These are phyloP conservation scores for Corythaeola cristata DNA, from an alignment of 2,113 vertebrate genomes.

Conservation along the genomic window DNA sequence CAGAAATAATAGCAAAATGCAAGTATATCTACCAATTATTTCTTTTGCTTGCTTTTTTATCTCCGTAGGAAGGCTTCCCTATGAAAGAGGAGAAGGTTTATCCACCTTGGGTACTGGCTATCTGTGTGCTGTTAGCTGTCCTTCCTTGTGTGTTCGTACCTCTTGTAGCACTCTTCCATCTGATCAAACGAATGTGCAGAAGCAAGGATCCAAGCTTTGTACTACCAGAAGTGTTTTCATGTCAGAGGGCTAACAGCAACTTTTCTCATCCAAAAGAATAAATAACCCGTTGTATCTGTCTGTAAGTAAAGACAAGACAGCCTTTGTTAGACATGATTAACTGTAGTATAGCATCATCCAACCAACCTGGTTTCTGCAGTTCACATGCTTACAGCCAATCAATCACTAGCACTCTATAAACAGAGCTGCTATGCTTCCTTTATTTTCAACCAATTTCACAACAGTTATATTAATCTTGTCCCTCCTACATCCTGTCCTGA, in stretches of 20 bases:
- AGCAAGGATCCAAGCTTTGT: neutral
- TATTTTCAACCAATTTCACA: neutral
- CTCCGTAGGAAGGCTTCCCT: slow-evolving; percentile 80
- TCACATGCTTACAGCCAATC: neutral
- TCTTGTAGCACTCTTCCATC: slow-evolving; percentile 71
- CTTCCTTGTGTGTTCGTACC: slow-evolving; percentile 79
- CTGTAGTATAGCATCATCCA: neutral
- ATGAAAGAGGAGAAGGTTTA: slow-evolving; percentile 73
- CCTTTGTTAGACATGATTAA: neutral
- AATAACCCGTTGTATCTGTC: neutral
- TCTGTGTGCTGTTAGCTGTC: slow-evolving; percentile 75
- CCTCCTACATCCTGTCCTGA: neutral
- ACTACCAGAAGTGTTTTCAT: neutral
- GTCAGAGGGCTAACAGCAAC: neutral
- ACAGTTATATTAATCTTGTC: neutral
- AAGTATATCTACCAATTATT: neutral
- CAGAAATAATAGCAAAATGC: neutral
- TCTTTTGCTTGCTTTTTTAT: neutral
- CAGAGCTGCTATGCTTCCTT: neutral
- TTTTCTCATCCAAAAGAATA: neutral
- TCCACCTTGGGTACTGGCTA: slow-evolving; percentile 80
- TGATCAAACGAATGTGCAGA: neutral
- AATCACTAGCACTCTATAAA: neutral
- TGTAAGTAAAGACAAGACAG: neutral
- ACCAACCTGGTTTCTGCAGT: neutral